Base-by-base conservation (phyloP, 2,113 vertebrate genomes). In the Cromileptes altivelis region DNA sequence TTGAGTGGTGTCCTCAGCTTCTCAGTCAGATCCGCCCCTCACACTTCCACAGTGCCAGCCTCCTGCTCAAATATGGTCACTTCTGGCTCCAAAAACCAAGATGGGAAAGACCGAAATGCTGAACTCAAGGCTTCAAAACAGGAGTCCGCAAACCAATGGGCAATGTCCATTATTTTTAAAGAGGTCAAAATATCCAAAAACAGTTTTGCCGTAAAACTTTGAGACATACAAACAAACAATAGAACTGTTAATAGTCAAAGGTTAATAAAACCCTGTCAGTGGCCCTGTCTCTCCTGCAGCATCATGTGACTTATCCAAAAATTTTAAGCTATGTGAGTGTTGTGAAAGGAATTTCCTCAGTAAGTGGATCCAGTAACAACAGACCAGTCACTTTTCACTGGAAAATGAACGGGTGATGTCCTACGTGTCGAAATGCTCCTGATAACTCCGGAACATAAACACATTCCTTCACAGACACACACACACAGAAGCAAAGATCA, bases 331-430 rank as follows among this genome's bases (percentile, higher is more conserved):
- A 50, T 83, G 74, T 21, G 49, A 75, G 63, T 62, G 21, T 37
- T 42, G 50, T 62, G 82, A 85, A 72, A 86, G 88, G 87, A 88
- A 93, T 91, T 91, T 92, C 87, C 91, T 86, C 52, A 25, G 42
- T 6, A 42, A 72, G 62, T 33, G 30, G 60, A 55, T 89, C 89
- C 86, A 92, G 72, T 55, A 78, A 78, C 77, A 88, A 87, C 79
- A 80, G 52, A 37, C 70, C 78, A 69, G 78, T 61, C 70, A 5
- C 40, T 87, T 88, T 82, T 89, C 5, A 10, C 6, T 72, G 80
- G 82, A 82, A 84, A 77, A 71, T 4, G 1, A 80, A 45, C 58
- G 37, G 52, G 50, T 55, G 37, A 50, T 56, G 78, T 82, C 42
- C 27, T 45, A 11, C 30, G 23, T 57, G 63, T 70, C 23, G 1